Evolutionary conservation across 2,113 vertebrate species (phyloP), one percentile per base, ranked within the genome.

Genomic region (Nannobrachium achirus): DNA sequence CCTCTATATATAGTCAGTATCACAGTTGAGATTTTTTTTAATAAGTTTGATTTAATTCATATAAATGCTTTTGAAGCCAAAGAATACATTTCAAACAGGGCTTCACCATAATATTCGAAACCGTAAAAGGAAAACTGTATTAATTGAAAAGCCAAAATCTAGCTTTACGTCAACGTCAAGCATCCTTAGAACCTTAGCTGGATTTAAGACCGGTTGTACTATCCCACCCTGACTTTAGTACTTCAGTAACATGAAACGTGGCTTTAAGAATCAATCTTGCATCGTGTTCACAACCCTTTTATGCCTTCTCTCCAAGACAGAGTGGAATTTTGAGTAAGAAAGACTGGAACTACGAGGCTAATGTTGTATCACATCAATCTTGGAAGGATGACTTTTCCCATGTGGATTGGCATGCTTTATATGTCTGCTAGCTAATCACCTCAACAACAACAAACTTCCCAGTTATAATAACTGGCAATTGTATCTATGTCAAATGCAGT

Each of bases 341-440:
- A 33, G 80, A 85, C 84, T 61, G 53, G 50, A 83, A 78, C 61
- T 60, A 68, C 73, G 59, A 68, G 56, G 62, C 45, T 56, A 25
- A 61, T 5, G 38, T 67, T 71, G 59, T 82, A 88, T 88, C 81
- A 73, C 68, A 66, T 74, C 52, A 66, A 88, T 88, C 84, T 86
- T 55, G 15, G 69, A 48, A 73, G 72, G 61, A 50, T 52, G 25
- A 4, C 60, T 66, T 86, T 82, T 87, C 89, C 82, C 85, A 85
- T 77, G 79, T 2, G 63, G 75, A 84, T 72, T 78, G 67, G 56
- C 72, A 58, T 55, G 49, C 61, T 75, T 85, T 69, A 71, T 50
- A 50, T 55, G 62, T 79, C 25, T 65, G 63, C 66, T 77, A 73
- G 59, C 62, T 64, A 77, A 79, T 80, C 50, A 58, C 53, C 40